A percentile compares a stretch with the other conserved stretches of the same genome.
These are phyloP conservation scores for Falco punctatus DNA, from an alignment of 2,113 vertebrate species.

Conservation along the genomic window DNA sequence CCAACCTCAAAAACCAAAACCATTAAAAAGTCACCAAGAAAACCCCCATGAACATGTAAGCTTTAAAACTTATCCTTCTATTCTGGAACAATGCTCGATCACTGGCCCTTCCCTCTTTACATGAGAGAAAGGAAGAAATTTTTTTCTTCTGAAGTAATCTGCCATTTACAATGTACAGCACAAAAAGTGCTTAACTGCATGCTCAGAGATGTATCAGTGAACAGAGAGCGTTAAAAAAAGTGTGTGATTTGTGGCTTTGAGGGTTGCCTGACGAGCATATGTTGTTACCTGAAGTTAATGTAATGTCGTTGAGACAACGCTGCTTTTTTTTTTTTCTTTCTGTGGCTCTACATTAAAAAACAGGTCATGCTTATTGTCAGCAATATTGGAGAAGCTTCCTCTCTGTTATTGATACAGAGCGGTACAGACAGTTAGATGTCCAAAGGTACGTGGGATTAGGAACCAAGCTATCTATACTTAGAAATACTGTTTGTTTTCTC, in stretches of 20 bases:
- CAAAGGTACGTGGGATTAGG: not conserved
- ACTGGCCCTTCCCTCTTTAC: not conserved
- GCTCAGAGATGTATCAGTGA: not conserved
- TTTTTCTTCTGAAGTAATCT: not conserved
- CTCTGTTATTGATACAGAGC: not conserved
- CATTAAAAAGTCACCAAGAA: not conserved
- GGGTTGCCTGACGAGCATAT: not conserved
- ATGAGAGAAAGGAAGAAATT: not conserved
- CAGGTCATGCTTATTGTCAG: not conserved
- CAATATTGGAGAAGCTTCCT: not conserved
- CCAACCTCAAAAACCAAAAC: not conserved
- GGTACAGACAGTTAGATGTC: not conserved
- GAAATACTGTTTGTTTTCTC: not conserved
- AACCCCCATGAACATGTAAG: not conserved
- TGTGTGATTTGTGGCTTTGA: not conserved
- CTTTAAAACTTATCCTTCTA: not conserved
- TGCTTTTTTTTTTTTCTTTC: not conserved
- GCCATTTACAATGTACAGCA: not conserved
- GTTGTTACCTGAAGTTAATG: not conserved
- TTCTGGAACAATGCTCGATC: not conserved
- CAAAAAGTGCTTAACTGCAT: not conserved
- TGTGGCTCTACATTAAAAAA: not conserved
- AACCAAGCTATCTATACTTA: not conserved
- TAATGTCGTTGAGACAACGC: not conserved
- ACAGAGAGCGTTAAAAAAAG: not conserved